These are phyloP conservation scores for Aptenodytes patagonicus DNA, from an alignment of 2,113 vertebrate species.

Conservation along the genomic window DNA sequence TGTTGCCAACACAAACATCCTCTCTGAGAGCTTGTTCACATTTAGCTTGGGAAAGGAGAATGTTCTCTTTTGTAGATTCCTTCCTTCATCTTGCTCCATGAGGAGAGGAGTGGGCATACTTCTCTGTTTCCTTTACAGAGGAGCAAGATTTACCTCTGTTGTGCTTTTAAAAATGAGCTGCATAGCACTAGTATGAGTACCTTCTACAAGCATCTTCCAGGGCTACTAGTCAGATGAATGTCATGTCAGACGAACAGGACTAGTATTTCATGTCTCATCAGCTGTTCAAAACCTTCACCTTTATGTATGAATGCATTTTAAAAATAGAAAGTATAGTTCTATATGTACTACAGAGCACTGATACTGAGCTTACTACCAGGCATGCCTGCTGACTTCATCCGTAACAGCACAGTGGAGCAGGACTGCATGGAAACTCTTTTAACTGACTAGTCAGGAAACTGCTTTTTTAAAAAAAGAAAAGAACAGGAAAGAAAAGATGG, in stretches of 20 bases:
- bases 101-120: background rate
- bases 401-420: background rate
- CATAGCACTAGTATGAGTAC: background rate
- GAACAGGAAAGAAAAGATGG: background rate
- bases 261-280: background rate
- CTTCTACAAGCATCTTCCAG: background rate
- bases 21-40: background rate
- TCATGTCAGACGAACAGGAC: background rate
- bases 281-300: background rate
- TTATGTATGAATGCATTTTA: background rate
- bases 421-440: background rate
- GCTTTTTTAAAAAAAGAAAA: background rate
- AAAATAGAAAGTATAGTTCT: background rate
- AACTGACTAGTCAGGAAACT: background rate
- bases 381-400: background rate
- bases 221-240: background rate
- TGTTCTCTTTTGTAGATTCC: background rate
- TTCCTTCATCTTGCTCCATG: background rate
- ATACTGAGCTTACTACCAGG: background rate
- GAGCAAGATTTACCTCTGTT: background rate
- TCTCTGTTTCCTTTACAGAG: background rate
- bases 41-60: background rate
- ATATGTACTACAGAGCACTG: background rate
- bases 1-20: background rate
- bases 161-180: background rate